Conservation (phyloP, 2,797 vertebrate species). For the Gouania willdenowi region DNA sequence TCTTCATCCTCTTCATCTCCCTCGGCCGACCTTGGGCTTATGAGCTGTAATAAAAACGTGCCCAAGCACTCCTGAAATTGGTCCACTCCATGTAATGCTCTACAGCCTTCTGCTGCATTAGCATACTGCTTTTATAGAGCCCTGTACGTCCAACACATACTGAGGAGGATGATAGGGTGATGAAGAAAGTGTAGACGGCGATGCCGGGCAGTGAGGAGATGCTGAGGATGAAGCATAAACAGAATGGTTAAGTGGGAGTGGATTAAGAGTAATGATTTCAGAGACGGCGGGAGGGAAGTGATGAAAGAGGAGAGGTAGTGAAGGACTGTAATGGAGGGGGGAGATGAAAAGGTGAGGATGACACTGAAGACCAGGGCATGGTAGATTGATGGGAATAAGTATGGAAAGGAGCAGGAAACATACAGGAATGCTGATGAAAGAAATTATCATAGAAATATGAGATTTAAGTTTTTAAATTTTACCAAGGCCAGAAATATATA, state of each 20-base stretch:
- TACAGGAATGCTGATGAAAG: not conserved
- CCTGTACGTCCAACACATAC: conserved; percentile 43
- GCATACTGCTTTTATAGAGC: conserved; percentile 60
- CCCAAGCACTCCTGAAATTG: conserved; percentile 75
- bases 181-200: conserved; percentile 44
- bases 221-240: conserved; percentile 12
- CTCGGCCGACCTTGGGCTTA: conserved; percentile 79
- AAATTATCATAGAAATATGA: no score
- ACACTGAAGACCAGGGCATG: conserved; percentile 4
- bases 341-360: conserved; percentile 22
- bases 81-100: conserved; percentile 63
- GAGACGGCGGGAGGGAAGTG: conserved; percentile 12
- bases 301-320: conserved; percentile 27
- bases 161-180: conserved; percentile 37
- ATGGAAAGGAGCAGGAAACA: not conserved
- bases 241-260: conserved; percentile 22
- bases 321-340: conserved; percentile 23
- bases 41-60: conserved; percentile 78
- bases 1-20: conserved; percentile 76
- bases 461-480: no score
- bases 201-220: conserved; percentile 14
- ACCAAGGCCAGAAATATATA: no score
- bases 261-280: conserved; percentile 28
- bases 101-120: conserved; percentile 51
- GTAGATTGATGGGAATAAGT: conserved; percentile 31